Base-by-base conservation (phyloP, 1,140 invertebrate species). In the Lepidurus packardi region DNA sequence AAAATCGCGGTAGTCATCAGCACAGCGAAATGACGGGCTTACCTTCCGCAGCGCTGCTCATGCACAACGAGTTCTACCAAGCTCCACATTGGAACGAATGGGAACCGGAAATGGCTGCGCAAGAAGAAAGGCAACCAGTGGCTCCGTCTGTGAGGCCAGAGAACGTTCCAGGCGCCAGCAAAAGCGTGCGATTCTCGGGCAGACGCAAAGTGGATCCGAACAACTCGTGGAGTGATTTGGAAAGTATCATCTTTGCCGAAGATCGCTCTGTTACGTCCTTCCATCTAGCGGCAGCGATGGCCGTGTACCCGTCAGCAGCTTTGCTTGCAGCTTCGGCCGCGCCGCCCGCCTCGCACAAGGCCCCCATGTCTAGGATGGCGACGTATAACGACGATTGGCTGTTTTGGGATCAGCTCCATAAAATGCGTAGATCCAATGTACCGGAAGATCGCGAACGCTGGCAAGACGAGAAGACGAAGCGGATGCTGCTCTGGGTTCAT, bases 401-500 rank as follows among this genome's bases (percentile, higher is more conserved):
- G 16, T 79, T 82, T n/a, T 83, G 83, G 83, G 82, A 83, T 53
- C 83, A 83, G 74, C 79, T 83, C 78, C 78, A 80, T 21, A 81
- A 81, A 77, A 79, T 79, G 81, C 77, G 81, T 53, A 78, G 78
- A 24, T 81, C 79, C 24, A 77, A 76, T 34, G 41, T 75, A 0
- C 78, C 80, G 43, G 80, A 81, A 75, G 81, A 83, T 75, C 43
- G 76, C 8, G 80, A 82, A 47, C 76, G 81, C 41, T 84, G 83
- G 82, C 77, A 82, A 78, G 78, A 82, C 45, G 83, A 82, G 77
- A 84, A 83, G 80, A 81, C 82, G 16, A 82, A 82, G 73, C 75
- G 83, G 78, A 84, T 84, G 83, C 78, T 84, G 13, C 79, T 83
- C 16, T 84, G 83, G 83, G 82, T 84, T 42, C 82, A 84, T 75